Evolutionary conservation across 2,888 invertebrate species (phyloP).

Genomic region (Epsilonema sp.): DNA sequence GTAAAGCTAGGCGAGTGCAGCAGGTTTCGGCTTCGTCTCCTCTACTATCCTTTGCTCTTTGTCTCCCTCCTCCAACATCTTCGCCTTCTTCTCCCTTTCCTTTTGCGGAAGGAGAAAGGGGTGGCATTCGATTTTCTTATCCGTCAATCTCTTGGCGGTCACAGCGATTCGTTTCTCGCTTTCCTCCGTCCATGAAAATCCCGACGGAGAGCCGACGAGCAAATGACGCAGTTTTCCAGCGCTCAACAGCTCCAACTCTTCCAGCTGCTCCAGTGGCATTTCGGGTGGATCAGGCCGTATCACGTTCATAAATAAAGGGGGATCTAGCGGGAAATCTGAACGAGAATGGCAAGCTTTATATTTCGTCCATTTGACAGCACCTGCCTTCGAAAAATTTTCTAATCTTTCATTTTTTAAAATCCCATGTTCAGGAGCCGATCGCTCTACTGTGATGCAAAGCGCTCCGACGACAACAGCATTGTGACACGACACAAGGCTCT

Average conservation of each 20-base stretch:
- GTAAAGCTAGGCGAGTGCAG: too few relatives aligned
- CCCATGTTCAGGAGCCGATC: too few relatives aligned
- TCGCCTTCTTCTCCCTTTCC: background rate
- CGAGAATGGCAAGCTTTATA: too few relatives aligned
- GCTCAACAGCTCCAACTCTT: conserved; percentile 18
- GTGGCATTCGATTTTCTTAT: background rate
- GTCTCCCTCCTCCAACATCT: too few relatives aligned
- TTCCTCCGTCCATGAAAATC: conserved; percentile 24
- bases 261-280: conserved; percentile 20
- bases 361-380: background rate
- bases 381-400: background rate
- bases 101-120: background rate
- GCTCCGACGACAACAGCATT: too few relatives aligned
- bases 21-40: too few relatives aligned
- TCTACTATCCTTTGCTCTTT: too few relatives aligned
- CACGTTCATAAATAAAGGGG: conserved; percentile 2
- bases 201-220: conserved; percentile 26
- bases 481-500: too few relatives aligned
- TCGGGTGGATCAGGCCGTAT: conserved; percentile 19
- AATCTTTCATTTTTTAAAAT: conserved; percentile 2
- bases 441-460: too few relatives aligned
- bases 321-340: too few relatives aligned
- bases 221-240: conserved; percentile 24
- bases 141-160: background rate
- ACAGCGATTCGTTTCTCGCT: conserved; percentile 4